Percentiles rank a stretch among this genome's conserved stretches.
Conservation (phyloP, 2,797 vertebrate species). For the Pelodytes ibericus region DNA sequence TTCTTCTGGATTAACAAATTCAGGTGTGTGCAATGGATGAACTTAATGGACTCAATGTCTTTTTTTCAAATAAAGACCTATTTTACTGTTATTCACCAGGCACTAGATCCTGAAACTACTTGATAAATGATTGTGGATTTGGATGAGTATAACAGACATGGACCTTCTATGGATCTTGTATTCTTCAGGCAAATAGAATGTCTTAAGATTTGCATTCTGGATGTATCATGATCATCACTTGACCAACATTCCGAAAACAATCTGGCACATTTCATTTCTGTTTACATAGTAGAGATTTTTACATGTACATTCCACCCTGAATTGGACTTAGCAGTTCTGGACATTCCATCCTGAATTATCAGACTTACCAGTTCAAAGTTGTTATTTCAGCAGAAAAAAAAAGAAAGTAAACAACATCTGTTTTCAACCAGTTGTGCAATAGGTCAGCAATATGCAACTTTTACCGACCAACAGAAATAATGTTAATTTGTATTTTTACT, state of each 20-base stretch:
- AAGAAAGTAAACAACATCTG: constrained; percentile 34
- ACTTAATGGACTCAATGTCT: no score
- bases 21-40: no score
- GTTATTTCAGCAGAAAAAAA: constrained; percentile 4
- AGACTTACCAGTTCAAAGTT: neutral
- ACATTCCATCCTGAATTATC: constrained; percentile 1
- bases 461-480: neutral
- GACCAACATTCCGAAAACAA: neutral
- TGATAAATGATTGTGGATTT: no score
- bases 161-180: neutral
- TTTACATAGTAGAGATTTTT: neutral
- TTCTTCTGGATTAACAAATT: no score
- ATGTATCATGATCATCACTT: neutral
- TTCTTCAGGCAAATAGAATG: neutral
- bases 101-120: no score
- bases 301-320: neutral
- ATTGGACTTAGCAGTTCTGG: neutral
- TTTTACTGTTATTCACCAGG: no score
- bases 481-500: neutral
- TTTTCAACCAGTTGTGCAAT: constrained; percentile 3
- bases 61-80: no score
- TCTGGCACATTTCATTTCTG: neutral
- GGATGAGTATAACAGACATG: no score
- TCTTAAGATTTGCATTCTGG: neutral
- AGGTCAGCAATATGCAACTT: constrained; percentile 9